Percentiles rank a stretch among this genome's conserved stretches.
Conservation (phyloP, 2,797 vertebrate genomes). For the Crenichthys baileyi region DNA sequence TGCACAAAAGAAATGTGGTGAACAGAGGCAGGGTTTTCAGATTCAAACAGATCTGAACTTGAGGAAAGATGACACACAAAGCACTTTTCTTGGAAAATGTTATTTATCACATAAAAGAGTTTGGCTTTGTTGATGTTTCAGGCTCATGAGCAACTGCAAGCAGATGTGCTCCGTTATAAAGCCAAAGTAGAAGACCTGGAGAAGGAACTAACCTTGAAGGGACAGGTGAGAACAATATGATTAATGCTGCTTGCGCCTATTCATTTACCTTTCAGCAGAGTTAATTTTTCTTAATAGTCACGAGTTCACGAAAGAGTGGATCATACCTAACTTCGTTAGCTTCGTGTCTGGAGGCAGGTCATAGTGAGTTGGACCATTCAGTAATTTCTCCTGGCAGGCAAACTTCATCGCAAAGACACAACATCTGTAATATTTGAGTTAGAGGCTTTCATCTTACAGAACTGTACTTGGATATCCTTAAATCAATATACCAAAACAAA, state of each 20-base stretch:
- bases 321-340: neutral
- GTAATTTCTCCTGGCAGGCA: neutral
- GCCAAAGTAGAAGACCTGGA: slow-evolving; percentile 99
- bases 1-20: neutral
- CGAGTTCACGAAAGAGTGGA: neutral
- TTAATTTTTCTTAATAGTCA: neutral
- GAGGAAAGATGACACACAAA: neutral
- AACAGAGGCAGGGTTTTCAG: neutral
- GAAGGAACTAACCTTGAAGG: slow-evolving; percentile 90
- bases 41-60: neutral
- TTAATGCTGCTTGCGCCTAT: neutral
- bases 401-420: neutral
- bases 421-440: neutral
- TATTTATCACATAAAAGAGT: neutral
- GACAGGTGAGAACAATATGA: slow-evolving; percentile 85
- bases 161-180: slow-evolving; percentile 92
- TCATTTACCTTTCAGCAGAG: neutral
- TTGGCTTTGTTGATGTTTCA: slow-evolving; percentile 58
- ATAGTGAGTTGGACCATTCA: too few relatives aligned
- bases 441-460: neutral
- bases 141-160: slow-evolving; percentile 95
- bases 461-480: neutral
- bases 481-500: neutral
- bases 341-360: neutral
- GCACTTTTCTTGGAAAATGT: neutral